Base-by-base conservation (phyloP, 2,113 vertebrate species). In the Promerops cafer region DNA sequence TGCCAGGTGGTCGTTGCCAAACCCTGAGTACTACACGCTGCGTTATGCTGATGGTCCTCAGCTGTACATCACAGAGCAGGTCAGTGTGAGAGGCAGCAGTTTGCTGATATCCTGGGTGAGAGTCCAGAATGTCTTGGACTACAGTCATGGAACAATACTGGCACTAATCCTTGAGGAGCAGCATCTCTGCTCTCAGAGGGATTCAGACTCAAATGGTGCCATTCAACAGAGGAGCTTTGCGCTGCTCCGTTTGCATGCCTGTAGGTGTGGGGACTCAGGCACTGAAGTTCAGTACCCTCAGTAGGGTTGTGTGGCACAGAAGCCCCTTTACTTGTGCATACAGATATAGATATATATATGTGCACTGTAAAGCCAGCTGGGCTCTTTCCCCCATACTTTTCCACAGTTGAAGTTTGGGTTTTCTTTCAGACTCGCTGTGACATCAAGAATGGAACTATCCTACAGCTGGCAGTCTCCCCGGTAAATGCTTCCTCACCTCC, bases 51-150 rank as follows among this genome's bases (percentile, higher is more conserved):
- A 99, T 3, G 99, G 99, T 17, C 98, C 99, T 59, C 99, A 99
- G 97, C 99, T 99, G 65, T 99, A 99, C 91, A 99, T 99, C 97
- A 99, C 99, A 1, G 99, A 99, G 70, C 99, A 99, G 99, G 99
- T 99, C 79, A 97, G 97, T 68, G 97, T 28, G 35, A 16, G 37
- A 57, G 53, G 20, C 2, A 63, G 59, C 47, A 83, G 9, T 27
- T 37, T 71, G 53, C 40, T 83, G 19, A 7, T 69, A 22, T 13
- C 57, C 24, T 17, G 7, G 19, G 11, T 18, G 52, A 40, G 33
- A 70, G 33, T 24, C 40, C 53, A 59, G 28, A 70, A 50, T 71
- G 77, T 30, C 27, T 70, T 78, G 57, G 35, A 12, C 47, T 19
- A 11, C 18, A 23, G n/a, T 61, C 18, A 8, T 16, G 16, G 52